Evolutionary conservation across 2,888 invertebrate species (phyloP).

Genomic region (Ectemnius cavifrons): DNA sequence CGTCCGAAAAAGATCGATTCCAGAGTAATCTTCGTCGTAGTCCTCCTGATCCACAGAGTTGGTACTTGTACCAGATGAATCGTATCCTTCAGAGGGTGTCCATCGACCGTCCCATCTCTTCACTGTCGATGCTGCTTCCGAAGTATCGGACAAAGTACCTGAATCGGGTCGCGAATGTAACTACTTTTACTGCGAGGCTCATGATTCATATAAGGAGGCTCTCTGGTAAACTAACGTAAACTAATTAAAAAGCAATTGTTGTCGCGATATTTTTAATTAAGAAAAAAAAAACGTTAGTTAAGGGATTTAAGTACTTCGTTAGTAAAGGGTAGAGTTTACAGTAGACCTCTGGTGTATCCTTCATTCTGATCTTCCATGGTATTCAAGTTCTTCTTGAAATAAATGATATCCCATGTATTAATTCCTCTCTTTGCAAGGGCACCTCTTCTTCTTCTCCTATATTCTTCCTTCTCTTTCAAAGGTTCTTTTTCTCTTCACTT

Average conservation of each 20-base stretch:
- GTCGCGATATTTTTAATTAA: background rate
- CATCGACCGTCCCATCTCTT: constrained; percentile 71
- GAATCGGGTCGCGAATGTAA: constrained; percentile 59
- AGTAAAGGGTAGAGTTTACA: constrained; percentile 12
- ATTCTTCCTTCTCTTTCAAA: background rate
- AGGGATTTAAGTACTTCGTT: constrained; percentile 7
- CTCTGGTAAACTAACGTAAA: background rate
- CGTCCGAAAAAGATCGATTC: constrained; percentile 15
- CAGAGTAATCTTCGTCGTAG: constrained; percentile 45
- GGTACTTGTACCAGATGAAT: constrained; percentile 70
- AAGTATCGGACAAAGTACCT: constrained; percentile 63
- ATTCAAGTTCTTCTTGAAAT: constrained; percentile 19
- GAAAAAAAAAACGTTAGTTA: background rate
- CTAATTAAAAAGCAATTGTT: too few species aligned
- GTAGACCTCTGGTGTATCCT: constrained; percentile 60
- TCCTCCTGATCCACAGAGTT: constrained; percentile 58
- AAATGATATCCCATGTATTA: background rate
- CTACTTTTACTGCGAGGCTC: constrained; percentile 8
- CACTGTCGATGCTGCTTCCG: constrained; percentile 69
- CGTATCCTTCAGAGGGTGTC: constrained; percentile 72
- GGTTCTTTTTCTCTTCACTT: too few species aligned
- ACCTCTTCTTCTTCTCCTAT: background rate
- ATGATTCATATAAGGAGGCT: background rate
- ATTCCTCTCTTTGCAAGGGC: background rate
- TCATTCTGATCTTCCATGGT: constrained; percentile 69